Percentiles rank a stretch among this genome's conserved stretches.
Evolutionary conservation across 92 coral and sea anemone species (phyloP).

Genomic region (Scolanthus callimorphus): DNA sequence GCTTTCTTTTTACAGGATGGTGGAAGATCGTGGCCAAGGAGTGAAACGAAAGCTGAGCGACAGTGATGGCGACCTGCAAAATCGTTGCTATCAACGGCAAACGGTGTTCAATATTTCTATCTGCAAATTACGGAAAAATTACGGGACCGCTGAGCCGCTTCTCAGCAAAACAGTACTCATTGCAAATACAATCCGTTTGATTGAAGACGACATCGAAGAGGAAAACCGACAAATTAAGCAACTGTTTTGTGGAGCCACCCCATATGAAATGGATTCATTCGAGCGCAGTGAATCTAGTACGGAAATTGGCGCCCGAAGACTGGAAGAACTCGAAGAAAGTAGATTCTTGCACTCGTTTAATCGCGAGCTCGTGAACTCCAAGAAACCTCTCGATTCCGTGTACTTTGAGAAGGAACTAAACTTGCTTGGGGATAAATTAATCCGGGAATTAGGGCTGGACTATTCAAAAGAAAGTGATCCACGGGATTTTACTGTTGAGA

Average conservation of each 20-base stretch:
- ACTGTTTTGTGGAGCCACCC: slow-evolving; percentile 21
- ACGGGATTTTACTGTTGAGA: slow-evolving; percentile 2
- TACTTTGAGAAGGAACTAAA: slow-evolving; percentile 64
- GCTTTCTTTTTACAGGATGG: slow-evolving; percentile 52
- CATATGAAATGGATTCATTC: slow-evolving; percentile 1
- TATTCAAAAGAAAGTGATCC: slow-evolving; percentile 13
- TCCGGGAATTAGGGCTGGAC: slow-evolving; percentile 65
- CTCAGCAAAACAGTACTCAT: slow-evolving; percentile 93
- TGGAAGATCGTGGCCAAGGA: slow-evolving; percentile 74
- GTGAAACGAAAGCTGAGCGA: slow-evolving; percentile 80
- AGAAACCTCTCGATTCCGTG: slow-evolving; percentile 26
- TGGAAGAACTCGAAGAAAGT: slow-evolving; percentile 2
- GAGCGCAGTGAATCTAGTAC: neutral
- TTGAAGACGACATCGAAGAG: slow-evolving; percentile 88
- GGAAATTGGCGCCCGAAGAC: slow-evolving; percentile 27
- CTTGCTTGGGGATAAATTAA: slow-evolving; percentile 68
- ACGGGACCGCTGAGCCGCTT: slow-evolving; percentile 69
- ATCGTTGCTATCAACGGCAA: slow-evolving; percentile 94
- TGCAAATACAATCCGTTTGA: slow-evolving; percentile 84
- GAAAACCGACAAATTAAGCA: slow-evolving; percentile 39
- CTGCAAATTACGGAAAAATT: slow-evolving; percentile 91
- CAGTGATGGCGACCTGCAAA: slow-evolving; percentile 55
- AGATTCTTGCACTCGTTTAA: neutral
- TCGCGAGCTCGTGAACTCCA: slow-evolving; percentile 19
- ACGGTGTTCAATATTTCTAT: slow-evolving; percentile 92